Percentiles rank a stretch among this genome's conserved stretches.
Evolutionary conservation across 2,888 invertebrate genomes (phyloP).

Genomic region (Eurytoma adleriae): DNA sequence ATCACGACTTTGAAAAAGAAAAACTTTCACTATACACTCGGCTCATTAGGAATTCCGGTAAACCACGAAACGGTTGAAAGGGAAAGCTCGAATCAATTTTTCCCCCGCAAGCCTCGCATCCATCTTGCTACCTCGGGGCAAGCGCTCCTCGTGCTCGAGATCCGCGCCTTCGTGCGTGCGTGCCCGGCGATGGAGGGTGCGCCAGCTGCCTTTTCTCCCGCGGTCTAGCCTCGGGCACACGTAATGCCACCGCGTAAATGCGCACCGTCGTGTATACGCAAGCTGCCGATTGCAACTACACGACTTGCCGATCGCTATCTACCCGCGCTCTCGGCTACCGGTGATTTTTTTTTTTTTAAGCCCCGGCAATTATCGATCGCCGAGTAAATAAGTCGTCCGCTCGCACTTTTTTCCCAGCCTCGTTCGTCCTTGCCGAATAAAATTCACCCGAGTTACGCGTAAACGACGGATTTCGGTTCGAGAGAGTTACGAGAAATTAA

Average conservation of each 20-base stretch:
- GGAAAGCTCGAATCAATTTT: slow-evolving; percentile 50
- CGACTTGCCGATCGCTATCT: too few species aligned
- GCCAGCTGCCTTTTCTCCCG: slow-evolving; percentile 58
- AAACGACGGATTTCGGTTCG: too few species aligned
- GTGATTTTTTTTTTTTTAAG: not conserved
- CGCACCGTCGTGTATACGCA: not conserved
- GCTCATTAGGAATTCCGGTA: not conserved
- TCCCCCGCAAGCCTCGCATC: slow-evolving; percentile 22
- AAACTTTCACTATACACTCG: not conserved
- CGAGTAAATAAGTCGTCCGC: too few species aligned
- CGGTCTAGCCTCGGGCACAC: slow-evolving; percentile 42
- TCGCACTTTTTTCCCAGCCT: too few species aligned
- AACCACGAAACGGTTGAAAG: not conserved
- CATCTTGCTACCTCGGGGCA: slow-evolving; percentile 42
- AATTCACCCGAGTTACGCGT: too few species aligned
- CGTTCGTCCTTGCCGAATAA: too few species aligned
- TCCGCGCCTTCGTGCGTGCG: slow-evolving; percentile 47
- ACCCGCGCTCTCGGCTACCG: slow-evolving; percentile 14
- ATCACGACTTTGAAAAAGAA: not conserved
- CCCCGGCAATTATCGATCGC: too few species aligned
- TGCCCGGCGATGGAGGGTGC: slow-evolving; percentile 51
- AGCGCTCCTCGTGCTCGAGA: slow-evolving; percentile 4
- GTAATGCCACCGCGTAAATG: slow-evolving; percentile 9
- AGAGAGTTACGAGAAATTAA: too few species aligned
- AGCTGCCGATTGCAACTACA: too few species aligned